phyloP scores from a whole-genome alignment of 1,140 invertebrate species.

The Chymomyza costata region DNA sequence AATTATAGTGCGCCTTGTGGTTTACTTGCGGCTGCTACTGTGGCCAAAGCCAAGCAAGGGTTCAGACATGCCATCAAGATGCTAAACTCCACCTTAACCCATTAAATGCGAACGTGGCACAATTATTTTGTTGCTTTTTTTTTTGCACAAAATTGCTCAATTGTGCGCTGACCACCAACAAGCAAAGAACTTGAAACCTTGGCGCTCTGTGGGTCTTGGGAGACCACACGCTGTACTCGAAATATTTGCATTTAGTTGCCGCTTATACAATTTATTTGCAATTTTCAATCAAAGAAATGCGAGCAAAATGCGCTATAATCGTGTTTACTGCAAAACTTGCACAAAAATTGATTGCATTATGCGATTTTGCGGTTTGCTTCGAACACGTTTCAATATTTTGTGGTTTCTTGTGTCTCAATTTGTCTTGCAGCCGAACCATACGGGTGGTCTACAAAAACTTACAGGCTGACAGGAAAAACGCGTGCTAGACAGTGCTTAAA shows the following conservation, averaged over 20 bases:
- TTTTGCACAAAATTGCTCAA: conserved; percentile 56
- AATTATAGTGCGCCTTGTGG: no score
- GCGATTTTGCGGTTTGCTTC: conserved; percentile 26
- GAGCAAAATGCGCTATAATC: conserved; percentile 33
- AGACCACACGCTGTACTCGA: no score
- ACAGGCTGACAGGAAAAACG: no score
- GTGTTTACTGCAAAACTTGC: conserved; percentile 34
- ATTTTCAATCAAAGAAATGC: conserved; percentile 67
- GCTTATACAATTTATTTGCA: conserved; percentile 72
- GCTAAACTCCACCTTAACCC: conserved; percentile 50
- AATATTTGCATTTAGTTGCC: conserved; percentile 61
- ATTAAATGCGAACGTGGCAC: conserved; percentile 66
- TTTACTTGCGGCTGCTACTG: no score
- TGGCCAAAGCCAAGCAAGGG: not conserved
- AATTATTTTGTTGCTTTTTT: conserved; percentile 50
- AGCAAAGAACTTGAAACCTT: not conserved
- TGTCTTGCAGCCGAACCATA: conserved; percentile 18
- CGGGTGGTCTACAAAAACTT: conserved; percentile 39
- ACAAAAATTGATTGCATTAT: conserved; percentile 55
- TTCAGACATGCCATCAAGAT: not conserved
- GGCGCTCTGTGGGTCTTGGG: not conserved
- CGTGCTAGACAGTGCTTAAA: no score
- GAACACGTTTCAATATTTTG: conserved; percentile 69
- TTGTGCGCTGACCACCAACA: conserved; percentile 16
- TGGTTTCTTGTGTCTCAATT: conserved; percentile 59